Evolutionary conservation across 2,888 invertebrate genomes (phyloP), one percentile per base, ranked within the genome.

Genomic region (Amblyjoppa proteus): DNA sequence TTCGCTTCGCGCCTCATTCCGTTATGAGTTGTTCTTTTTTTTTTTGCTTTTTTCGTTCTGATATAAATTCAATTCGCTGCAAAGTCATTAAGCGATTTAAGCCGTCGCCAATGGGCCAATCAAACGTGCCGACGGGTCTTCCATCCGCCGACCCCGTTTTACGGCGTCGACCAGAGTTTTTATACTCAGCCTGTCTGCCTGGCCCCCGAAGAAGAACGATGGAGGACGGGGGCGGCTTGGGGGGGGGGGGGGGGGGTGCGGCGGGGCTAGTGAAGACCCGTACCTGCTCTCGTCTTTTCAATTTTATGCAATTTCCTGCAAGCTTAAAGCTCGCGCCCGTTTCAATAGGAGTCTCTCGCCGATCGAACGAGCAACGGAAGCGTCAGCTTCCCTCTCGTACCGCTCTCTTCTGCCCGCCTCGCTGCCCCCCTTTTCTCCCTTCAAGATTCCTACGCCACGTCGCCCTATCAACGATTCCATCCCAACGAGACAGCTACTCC

Each of bases 281-380:
- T 77, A 56, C 84, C 70, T 84, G 64, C 70, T 86, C 81, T 79
- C 78, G 85, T 89, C 87, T 85, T 91, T 91, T 87, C 89, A 90
- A 91, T 91, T 91, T 90, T 89, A 91, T 88, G 91, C 90, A 90
- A 90, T 90, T 91, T 91, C 88, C 89, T 88, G 89, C 79, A 83
- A 85, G 88, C 86, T 89, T 84, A 85, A 85, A 88, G 88, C 87
- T 87, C 86, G 86, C 88, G 88, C 81, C 80, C 86, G 89, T 91
- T 90, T 91, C 90, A 91, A 91, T 90, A 88, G 86, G 81, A 87
- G 87, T 85, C 88, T 84, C 89, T 75, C 86, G 64, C 64, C 89
- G 90, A 90, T 91, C 90, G 89, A 90, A 90, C 88, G 89, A 86
- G 87, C 86, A 89, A 87, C 88, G 86, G 87, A 87, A 87, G 84